These are phyloP conservation scores for Agrochola macilenta DNA, from an alignment of 2,888 invertebrate genomes.

Conservation along the genomic window DNA sequence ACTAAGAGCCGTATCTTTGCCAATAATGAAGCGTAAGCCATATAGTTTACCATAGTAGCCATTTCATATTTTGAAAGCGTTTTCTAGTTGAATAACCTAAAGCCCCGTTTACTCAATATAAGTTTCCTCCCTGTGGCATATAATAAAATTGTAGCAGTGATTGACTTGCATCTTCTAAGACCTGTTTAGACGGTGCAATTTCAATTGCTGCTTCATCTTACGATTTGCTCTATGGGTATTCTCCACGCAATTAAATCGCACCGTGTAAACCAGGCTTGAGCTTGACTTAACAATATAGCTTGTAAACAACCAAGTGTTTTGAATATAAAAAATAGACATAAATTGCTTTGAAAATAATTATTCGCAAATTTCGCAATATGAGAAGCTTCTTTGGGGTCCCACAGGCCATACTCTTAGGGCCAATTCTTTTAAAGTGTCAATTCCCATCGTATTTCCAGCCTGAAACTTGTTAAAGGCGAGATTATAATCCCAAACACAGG, in stretches of 20 bases:
- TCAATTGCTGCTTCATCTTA: not conserved
- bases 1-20: constrained; percentile 38
- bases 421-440: not conserved
- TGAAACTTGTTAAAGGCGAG: constrained; percentile 9
- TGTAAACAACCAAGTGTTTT: not conserved
- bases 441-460: not conserved
- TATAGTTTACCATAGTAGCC: constrained; percentile 15
- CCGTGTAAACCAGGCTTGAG: not conserved
- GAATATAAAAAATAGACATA: not conserved
- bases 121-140: not conserved
- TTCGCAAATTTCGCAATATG: not conserved
- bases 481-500: constrained; percentile 52
- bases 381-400: not conserved
- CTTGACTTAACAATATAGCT: not conserved
- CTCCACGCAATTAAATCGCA: not conserved
- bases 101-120: not conserved
- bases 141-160: not conserved
- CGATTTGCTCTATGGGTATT: not conserved
- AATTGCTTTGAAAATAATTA: constrained; percentile 1
- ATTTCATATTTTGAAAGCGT: constrained; percentile 28
- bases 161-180: not conserved
- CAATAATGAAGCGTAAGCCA: constrained; percentile 9
- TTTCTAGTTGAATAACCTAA: constrained; percentile 33
- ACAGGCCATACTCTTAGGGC: constrained; percentile 5
- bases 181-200: not conserved